Evolutionary conservation across 2,888 invertebrate species (phyloP).

Genomic region (Hydroisotoma schaefferi): DNA sequence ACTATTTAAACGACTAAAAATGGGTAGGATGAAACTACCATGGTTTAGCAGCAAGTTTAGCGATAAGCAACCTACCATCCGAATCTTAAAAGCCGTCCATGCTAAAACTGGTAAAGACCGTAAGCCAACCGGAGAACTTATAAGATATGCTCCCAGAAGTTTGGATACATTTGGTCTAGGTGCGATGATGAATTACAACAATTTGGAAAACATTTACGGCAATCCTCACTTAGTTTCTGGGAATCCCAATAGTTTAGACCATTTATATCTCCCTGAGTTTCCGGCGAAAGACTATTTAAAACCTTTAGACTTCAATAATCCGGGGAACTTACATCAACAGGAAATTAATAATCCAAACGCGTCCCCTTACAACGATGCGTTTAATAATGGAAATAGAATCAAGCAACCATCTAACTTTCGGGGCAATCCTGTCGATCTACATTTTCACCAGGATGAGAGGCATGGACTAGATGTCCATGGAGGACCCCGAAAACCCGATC

Average conservation of each 20-base stretch:
- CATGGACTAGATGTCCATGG: not conserved
- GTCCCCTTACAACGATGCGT: conserved; percentile 1
- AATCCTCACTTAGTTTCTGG: conserved; percentile 12
- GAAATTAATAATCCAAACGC: conserved; percentile 12
- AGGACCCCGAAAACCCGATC: not conserved
- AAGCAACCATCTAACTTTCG: not conserved
- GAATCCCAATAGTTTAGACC: conserved; percentile 11
- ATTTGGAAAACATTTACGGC: conserved; percentile 17
- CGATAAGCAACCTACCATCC: not conserved
- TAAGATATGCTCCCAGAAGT: conserved; percentile 25
- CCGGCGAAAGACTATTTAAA: conserved; percentile 2
- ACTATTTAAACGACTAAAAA: not conserved
- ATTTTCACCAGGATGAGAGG: not conserved
- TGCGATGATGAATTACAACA: conserved; percentile 18
- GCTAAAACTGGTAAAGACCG: not conserved
- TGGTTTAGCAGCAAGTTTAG: conserved; percentile 1
- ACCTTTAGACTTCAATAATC: conserved; percentile 7
- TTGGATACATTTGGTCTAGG: conserved; percentile 21
- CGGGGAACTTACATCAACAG: not conserved
- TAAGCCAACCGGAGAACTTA: conserved; percentile 18
- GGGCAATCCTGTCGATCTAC: conserved; percentile 1
- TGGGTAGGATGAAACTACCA: not conserved
- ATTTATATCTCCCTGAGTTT: conserved; percentile 9
- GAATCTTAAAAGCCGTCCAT: not conserved
- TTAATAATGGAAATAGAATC: not conserved